Conservation (phyloP, 2,113 vertebrate species). For the Oreotragus oreotragus region DNA sequence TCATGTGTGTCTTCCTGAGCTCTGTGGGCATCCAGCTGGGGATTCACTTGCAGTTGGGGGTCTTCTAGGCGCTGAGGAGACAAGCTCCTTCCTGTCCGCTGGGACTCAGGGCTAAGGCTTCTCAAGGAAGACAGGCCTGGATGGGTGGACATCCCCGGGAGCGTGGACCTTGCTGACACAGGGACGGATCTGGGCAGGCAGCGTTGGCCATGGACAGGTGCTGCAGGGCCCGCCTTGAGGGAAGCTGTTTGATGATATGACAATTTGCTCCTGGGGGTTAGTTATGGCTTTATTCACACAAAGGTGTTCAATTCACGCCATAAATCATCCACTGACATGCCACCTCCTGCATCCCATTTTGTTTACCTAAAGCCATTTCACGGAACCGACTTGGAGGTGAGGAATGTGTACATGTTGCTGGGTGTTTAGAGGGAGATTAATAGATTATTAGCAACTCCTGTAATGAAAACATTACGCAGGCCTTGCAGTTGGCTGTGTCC, state of each 20-base stretch:
- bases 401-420: constrained; percentile 55
- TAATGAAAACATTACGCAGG: constrained; percentile 44
- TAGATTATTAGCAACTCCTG: constrained; percentile 65
- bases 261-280: constrained; percentile 6
- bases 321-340: constrained; percentile 22
- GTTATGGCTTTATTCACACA: constrained; percentile 52
- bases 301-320: constrained; percentile 44
- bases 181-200: not conserved
- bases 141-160: rapidly evolving
- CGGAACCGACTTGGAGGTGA: constrained; percentile 56
- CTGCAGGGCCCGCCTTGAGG: not conserved
- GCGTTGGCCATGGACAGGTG: not conserved
- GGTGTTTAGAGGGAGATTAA: constrained; percentile 66
- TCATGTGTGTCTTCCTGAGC: rapidly evolving
- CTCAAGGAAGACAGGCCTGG: not conserved
- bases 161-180: rapidly evolving
- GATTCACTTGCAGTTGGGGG: not conserved
- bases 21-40: not conserved
- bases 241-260: not conserved
- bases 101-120: not conserved
- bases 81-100: rapidly evolving
- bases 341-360: constrained; percentile 46
- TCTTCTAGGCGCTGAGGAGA: not conserved
- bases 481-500: constrained; percentile 14
- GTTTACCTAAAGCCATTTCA: constrained; percentile 40